Base-by-base conservation (phyloP, 1,140 invertebrate species). In the Heterodera schachtii region DNA sequence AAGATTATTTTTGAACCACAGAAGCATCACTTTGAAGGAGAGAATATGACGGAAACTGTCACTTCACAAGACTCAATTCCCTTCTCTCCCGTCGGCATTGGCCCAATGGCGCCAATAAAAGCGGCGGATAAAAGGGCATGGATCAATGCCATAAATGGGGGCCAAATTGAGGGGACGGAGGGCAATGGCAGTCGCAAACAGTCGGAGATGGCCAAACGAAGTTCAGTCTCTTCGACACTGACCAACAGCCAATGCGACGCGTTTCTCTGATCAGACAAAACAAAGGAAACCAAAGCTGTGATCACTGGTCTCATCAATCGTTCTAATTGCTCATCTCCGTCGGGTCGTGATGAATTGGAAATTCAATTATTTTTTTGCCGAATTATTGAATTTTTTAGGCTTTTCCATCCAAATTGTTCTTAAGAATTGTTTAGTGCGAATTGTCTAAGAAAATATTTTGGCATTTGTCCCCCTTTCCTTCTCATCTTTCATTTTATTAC, bases 231-330 rank as follows among this genome's bases (percentile, higher is more conserved):
- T 46, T 78, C 77, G 46, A 78, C 77, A 19, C 11, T 52, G 47
- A 78, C 77, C 43, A 78, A 70, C 70, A 78, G 77, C 41, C 77
- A 78, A 69, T 78, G 66, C 47, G 77, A 78, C 70, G 57, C 77
- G 16, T 78, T 78, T 46, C 77, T 78, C 47, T 78, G 70, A 78
- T 6, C 69, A 41, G 19, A 64, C 69, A 71, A 16, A 13, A 7
- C 69, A 21, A 71, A 8, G 49, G 49, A 52, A 8, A 31, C 31
- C 67, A 71, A 71, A 46, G 41, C 69, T 41, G 67, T 8, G 19
- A 69, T 69, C 6, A 69, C 7, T 7, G n/a, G 16, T 69, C 67
- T 69, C 49, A 8, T 52, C 11, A 52, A 52, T 52, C 49, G 11
- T 52, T 31, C 31, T 31, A 31, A 31, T 31, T 31, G 31, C 31